Evolutionary conservation across 2,797 vertebrate species (phyloP).

Genomic region (Leuciscus waleckii): DNA sequence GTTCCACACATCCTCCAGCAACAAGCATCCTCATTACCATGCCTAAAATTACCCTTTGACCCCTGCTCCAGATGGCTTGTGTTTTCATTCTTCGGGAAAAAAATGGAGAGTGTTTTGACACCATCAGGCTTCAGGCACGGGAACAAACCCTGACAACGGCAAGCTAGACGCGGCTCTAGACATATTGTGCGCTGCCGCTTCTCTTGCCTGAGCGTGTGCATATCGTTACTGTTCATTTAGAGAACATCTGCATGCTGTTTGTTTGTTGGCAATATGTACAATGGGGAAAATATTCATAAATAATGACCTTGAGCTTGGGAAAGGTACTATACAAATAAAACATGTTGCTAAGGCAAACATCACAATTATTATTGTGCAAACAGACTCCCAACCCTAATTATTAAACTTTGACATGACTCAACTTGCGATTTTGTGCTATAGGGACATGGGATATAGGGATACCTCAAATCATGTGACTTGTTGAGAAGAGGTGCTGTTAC

Average conservation of each 20-base stretch:
- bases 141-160: conserved; percentile 28
- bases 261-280: conserved; percentile 6
- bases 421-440: background rate
- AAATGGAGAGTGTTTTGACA: conserved; percentile 66
- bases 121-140: conserved; percentile 33
- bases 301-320: background rate
- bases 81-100: conserved; percentile 75
- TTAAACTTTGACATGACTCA: background rate
- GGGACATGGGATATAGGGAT: too few relatives aligned
- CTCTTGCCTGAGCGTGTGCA: background rate
- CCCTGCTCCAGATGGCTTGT: conserved; percentile 80
- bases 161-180: background rate
- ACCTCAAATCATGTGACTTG: background rate
- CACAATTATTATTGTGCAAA: background rate
- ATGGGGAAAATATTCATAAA: conserved; percentile 8
- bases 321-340: conserved; percentile 22
- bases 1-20: conserved; percentile 72
- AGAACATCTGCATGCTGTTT: conserved; percentile 34
- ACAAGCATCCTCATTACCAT: conserved; percentile 82
- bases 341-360: conserved; percentile 12
- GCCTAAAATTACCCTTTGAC: conserved; percentile 80
- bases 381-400: background rate
- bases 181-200: background rate
- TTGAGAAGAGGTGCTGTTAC: background rate
- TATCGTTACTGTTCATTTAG: background rate